Conservation (phyloP, 1,140 invertebrate species). For the Trachymyrmex septentrionalis region DNA sequence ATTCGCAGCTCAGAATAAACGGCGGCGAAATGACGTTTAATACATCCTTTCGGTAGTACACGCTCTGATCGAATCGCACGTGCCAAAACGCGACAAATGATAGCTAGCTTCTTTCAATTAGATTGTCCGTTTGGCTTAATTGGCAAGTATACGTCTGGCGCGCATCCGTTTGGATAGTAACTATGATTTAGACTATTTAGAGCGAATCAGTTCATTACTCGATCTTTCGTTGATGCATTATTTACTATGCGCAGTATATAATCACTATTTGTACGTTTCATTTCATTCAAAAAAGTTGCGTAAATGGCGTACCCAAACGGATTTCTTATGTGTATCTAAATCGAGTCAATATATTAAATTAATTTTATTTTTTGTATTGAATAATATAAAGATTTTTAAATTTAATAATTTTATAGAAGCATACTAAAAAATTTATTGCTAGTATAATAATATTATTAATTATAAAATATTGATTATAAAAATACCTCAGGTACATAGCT, state of each 20-base stretch:
- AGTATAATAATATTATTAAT: not conserved
- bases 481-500: not conserved
- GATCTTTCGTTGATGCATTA: constrained; percentile 45
- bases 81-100: constrained; percentile 51
- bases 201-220: constrained; percentile 23
- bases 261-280: not conserved
- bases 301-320: not conserved
- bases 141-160: constrained; percentile 55
- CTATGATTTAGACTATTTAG: constrained; percentile 63
- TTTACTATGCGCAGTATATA: constrained; percentile 15
- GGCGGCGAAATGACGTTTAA: constrained; percentile 22
- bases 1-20: constrained; percentile 52
- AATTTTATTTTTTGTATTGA: not conserved
- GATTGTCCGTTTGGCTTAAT: constrained; percentile 62
- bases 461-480: constrained; percentile 6
- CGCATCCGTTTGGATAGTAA: constrained; percentile 36
- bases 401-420: not conserved
- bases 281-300: constrained; percentile 15
- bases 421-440: not conserved
- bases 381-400: not conserved
- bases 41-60: not conserved
- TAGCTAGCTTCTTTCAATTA: constrained; percentile 50
- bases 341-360: not conserved
- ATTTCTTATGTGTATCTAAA: not conserved
- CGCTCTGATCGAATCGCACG: not conserved